Evolutionary conservation across 2,888 invertebrate genomes (phyloP).

Genomic region (Leptopilina myrica): DNA sequence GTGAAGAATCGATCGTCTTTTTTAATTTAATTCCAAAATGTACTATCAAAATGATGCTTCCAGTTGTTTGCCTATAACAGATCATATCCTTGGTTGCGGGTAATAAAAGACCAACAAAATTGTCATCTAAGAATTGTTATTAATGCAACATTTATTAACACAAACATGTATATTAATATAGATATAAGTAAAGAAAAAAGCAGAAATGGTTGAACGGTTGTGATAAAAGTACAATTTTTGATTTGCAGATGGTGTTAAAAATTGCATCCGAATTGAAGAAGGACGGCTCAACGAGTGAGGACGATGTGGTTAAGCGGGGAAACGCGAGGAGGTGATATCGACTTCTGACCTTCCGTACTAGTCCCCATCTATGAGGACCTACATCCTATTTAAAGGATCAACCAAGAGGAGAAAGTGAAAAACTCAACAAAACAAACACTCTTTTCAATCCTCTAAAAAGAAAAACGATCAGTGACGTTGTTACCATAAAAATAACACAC

Average conservation of each 20-base stretch:
- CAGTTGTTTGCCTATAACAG: too few relatives aligned
- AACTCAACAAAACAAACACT: slow-evolving; percentile 25
- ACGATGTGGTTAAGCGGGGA: slow-evolving; percentile 73
- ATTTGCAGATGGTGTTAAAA: slow-evolving; percentile 72
- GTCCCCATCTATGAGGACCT: slow-evolving; percentile 61
- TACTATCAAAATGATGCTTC: too few relatives aligned
- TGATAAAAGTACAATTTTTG: neutral
- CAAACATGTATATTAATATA: too few relatives aligned
- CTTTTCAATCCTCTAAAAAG: slow-evolving; percentile 20
- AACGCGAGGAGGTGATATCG: slow-evolving; percentile 74
- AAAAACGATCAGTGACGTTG: slow-evolving; percentile 45
- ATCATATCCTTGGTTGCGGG: too few relatives aligned
- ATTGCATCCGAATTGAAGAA: slow-evolving; percentile 62
- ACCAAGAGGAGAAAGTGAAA: slow-evolving; percentile 22
- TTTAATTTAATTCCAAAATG: too few relatives aligned
- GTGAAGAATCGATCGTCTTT: too few relatives aligned
- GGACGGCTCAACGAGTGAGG: slow-evolving; percentile 64
- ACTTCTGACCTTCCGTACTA: slow-evolving; percentile 73
- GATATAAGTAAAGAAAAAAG: too few relatives aligned
- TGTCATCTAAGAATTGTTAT: too few relatives aligned
- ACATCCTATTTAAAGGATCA: slow-evolving; percentile 37
- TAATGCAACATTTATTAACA: too few relatives aligned
- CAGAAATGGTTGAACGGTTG: neutral
- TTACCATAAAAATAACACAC: slow-evolving; percentile 45
- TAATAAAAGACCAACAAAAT: too few relatives aligned